phyloP scores from a whole-genome alignment of 2,113 vertebrate genomes.

The Corythaixoides concolor region DNA sequence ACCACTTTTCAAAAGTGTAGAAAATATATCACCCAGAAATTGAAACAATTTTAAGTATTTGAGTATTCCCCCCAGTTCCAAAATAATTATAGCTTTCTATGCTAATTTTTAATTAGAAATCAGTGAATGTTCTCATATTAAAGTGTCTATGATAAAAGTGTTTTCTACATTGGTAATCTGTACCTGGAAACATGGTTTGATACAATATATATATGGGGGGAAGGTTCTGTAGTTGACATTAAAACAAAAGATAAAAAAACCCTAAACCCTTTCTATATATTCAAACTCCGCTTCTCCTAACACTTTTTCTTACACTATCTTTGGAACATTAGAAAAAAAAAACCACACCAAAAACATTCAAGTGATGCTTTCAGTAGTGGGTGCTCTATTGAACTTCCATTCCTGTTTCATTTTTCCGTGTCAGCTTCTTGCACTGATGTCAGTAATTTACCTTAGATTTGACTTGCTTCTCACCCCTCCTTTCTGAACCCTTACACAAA shows the following conservation, averaged over 20 bases:
- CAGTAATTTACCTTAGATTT: slow-evolving; percentile 33
- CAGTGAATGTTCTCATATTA: background rate
- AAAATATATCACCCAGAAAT: background rate
- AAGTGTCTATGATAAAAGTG: background rate
- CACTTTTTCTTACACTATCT: background rate
- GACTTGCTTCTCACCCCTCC: background rate
- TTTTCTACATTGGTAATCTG: background rate
- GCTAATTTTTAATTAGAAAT: background rate
- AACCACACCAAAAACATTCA: background rate
- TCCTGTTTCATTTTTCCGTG: slow-evolving; percentile 18
- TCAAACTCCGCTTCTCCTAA: background rate
- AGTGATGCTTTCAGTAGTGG: background rate
- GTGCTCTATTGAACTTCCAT: background rate
- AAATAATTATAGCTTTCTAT: background rate
- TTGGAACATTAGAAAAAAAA: background rate
- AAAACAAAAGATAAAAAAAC: background rate
- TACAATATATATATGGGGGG: background rate
- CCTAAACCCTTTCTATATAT: background rate
- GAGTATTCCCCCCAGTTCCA: background rate
- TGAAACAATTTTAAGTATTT: background rate
- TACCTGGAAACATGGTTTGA: background rate
- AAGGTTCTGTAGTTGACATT: background rate
- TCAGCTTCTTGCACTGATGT: slow-evolving; percentile 5
- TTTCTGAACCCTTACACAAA: slow-evolving; percentile 24
- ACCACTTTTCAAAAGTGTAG: background rate